phyloP scores from a whole-genome alignment of 2,113 vertebrate genomes.

The Clarias magur region DNA sequence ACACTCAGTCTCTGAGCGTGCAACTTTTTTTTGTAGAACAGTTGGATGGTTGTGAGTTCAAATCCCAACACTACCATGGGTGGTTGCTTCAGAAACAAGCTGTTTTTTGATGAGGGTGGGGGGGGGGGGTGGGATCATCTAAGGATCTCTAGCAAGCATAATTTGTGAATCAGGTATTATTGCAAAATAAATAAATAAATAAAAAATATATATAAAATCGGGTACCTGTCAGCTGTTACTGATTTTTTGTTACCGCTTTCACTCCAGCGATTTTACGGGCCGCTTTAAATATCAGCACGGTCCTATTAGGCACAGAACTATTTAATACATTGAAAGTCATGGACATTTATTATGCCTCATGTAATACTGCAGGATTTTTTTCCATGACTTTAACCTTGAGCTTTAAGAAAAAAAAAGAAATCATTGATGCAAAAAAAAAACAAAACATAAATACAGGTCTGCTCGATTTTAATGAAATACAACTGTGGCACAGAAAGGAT shows the following conservation, averaged over 20 bases:
- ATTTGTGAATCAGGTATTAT: neutral
- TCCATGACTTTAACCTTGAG: constrained; percentile 46
- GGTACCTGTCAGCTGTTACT: neutral
- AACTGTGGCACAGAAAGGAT: constrained; percentile 22
- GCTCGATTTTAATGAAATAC: constrained; percentile 28
- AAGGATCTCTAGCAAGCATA: neutral
- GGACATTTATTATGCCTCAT: constrained; percentile 13
- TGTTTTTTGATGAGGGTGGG: too few species aligned
- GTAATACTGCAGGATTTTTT: neutral
- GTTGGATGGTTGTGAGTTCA: neutral
- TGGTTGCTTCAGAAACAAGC: neutral
- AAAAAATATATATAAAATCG: neutral
- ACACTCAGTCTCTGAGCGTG: neutral
- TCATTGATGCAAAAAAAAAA: neutral
- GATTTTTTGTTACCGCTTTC: neutral
- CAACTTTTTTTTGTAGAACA: neutral
- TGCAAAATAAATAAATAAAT: too few species aligned
- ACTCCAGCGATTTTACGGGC: neutral
- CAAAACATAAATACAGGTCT: constrained; percentile 17
- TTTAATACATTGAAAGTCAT: neutral
- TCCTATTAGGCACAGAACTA: neutral
- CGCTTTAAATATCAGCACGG: constrained; percentile 4
- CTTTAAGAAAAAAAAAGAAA: constrained; percentile 22
- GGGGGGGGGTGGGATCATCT: too few species aligned
- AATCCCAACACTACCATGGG: neutral